Conservation (phyloP, 2,797 vertebrate genomes). For the Australoheros facetus region DNA sequence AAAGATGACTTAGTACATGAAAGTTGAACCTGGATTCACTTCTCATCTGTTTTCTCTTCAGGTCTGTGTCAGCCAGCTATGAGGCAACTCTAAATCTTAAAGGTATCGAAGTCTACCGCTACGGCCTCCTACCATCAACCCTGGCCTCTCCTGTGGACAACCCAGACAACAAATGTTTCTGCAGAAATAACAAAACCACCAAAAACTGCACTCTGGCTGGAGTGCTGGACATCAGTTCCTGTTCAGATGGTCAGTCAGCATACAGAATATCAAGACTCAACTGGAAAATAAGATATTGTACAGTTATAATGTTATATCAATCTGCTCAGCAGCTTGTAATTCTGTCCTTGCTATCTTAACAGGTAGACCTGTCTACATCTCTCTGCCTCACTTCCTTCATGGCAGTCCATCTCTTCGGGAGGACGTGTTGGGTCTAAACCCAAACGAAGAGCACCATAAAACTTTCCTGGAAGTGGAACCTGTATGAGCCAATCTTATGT, state of each 20-base stretch:
- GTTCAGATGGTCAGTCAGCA: constrained; percentile 73
- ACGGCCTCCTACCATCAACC: constrained; percentile 73
- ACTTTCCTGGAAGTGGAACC: constrained; percentile 93
- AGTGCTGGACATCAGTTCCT: constrained; percentile 85
- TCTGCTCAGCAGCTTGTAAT: not conserved
- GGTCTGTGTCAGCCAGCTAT: constrained; percentile 88
- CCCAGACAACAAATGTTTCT: constrained; percentile 89
- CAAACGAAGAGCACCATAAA: constrained; percentile 82
- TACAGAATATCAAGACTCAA: not conserved
- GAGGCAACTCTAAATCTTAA: constrained; percentile 73
- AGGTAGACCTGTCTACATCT: constrained; percentile 88
- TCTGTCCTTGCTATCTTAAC: constrained; percentile 22
- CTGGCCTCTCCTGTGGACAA: constrained; percentile 84
- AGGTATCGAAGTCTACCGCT: constrained; percentile 90
- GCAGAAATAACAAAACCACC: constrained; percentile 69
- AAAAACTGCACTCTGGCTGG: constrained; percentile 86
- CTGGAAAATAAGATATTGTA: not conserved
- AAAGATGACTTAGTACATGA: not conserved
- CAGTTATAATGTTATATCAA: not conserved
- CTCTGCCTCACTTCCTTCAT: constrained; percentile 92
- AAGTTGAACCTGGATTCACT: not conserved
- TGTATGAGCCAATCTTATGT: constrained; percentile 78
- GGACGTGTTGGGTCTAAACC: constrained; percentile 79
- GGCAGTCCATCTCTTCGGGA: constrained; percentile 78
- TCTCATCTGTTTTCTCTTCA: constrained; percentile 54